Evolutionary conservation across 2,113 vertebrate genomes (phyloP).

Genomic region (Melanerpes formicivorus): DNA sequence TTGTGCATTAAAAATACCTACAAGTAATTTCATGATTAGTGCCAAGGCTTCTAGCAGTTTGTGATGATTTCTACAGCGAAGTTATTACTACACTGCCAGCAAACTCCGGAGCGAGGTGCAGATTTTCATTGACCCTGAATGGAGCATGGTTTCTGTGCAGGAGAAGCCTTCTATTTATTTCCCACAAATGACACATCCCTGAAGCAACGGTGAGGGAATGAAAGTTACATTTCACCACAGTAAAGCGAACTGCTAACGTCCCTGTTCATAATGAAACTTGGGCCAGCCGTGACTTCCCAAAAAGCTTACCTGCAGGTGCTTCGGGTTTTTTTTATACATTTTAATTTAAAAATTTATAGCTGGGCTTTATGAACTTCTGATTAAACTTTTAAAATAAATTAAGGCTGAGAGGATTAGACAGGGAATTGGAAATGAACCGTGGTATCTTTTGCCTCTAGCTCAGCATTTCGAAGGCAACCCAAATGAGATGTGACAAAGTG

Average conservation of each 20-base stretch:
- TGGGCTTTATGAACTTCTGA: constrained; percentile 59
- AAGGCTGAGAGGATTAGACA: constrained; percentile 48
- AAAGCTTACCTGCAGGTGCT: constrained; percentile 53
- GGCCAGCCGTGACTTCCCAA: constrained; percentile 10
- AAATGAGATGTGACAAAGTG: constrained; percentile 67
- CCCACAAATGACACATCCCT: constrained; percentile 55
- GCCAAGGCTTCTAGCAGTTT: not conserved
- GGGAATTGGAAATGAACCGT: constrained; percentile 58
- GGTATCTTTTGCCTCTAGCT: constrained; percentile 64
- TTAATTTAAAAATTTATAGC: constrained; percentile 62
- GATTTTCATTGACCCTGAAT: constrained; percentile 21
- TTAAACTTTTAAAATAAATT: constrained; percentile 72
- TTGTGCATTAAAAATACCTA: not conserved
- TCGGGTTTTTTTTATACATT: constrained; percentile 45
- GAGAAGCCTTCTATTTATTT: constrained; percentile 58
- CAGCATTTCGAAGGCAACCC: constrained; percentile 59
- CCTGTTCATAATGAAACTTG: constrained; percentile 23
- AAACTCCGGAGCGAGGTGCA: not conserved
- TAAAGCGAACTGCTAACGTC: not conserved
- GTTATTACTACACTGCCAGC: constrained; percentile 14
- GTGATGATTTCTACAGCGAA: constrained; percentile 20
- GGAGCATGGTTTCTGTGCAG: not conserved
- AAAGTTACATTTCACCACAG: constrained; percentile 56
- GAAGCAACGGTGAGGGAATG: constrained; percentile 37
- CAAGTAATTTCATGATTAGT: not conserved